phyloP scores from a whole-genome alignment of 1,140 invertebrate species.

The Drosophila guanche region DNA sequence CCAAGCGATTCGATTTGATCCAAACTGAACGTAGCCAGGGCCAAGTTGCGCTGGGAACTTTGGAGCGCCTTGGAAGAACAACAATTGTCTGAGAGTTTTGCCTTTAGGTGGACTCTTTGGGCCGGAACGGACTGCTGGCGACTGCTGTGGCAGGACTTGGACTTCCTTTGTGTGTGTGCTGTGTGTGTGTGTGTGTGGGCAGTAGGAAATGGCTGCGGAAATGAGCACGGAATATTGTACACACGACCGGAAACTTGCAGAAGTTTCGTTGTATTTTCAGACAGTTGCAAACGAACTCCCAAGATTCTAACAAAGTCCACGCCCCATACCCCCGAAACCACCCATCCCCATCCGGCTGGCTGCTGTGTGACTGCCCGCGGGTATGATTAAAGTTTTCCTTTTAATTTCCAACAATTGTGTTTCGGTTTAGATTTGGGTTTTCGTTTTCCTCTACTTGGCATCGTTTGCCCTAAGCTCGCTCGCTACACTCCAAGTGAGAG shows the following conservation, averaged over 20 bases:
- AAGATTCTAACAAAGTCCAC: slow-evolving; percentile 24
- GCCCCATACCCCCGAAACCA: background rate
- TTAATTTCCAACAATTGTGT: slow-evolving; percentile 82
- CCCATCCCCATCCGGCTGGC: slow-evolving; percentile 12
- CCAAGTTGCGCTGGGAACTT: slow-evolving; percentile 65
- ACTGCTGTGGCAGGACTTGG: slow-evolving; percentile 44
- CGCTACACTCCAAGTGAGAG: slow-evolving; percentile 13
- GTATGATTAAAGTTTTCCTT: slow-evolving; percentile 82
- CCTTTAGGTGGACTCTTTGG: slow-evolving; percentile 1
- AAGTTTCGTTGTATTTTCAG: slow-evolving; percentile 79
- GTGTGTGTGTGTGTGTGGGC: slow-evolving; percentile 22
- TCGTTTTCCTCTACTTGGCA: slow-evolving; percentile 6
- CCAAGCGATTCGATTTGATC: too few species aligned
- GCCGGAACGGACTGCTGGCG: slow-evolving; percentile 20
- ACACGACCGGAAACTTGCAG: slow-evolving; percentile 78
- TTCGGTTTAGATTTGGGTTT: slow-evolving; percentile 78
- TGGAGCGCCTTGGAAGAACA: slow-evolving; percentile 63
- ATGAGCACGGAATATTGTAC: slow-evolving; percentile 81
- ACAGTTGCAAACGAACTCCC: slow-evolving; percentile 68
- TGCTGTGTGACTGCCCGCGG: slow-evolving; percentile 57
- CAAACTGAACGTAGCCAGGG: slow-evolving; percentile 39
- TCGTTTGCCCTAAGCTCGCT: slow-evolving; percentile 39
- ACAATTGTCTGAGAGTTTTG: slow-evolving; percentile 58
- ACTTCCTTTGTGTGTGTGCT: slow-evolving; percentile 59
- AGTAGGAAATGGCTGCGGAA: slow-evolving; percentile 73